phyloP scores from a whole-genome alignment of 2,797 vertebrate species.

The Xerus rutilus region DNA sequence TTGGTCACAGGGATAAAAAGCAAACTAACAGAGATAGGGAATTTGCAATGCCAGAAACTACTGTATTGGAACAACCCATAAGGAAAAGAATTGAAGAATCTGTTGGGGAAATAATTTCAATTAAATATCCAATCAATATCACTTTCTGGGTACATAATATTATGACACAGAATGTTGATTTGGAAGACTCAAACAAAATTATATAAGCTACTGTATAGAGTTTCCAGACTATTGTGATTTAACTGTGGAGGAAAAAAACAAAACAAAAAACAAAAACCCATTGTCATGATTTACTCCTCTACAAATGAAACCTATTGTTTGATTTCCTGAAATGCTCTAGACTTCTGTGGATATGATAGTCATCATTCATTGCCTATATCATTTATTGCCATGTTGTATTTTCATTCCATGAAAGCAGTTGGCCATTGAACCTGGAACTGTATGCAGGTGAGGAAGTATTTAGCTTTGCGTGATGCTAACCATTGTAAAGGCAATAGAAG shows the following conservation, averaged over 20 bases:
- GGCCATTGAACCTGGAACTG: no score
- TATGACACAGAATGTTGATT: not conserved
- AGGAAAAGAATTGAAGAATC: not conserved
- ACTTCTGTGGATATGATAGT: fast-evolving
- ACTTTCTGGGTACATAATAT: not conserved
- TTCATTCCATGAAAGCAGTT: not conserved
- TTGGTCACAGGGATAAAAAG: no score
- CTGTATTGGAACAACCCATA: not conserved
- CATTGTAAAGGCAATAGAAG: fast-evolving
- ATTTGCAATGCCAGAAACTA: not conserved
- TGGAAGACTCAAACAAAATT: not conserved
- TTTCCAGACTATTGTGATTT: not conserved
- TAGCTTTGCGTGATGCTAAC: not conserved
- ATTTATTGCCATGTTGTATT: not conserved
- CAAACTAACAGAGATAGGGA: not conserved
- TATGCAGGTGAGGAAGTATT: not conserved
- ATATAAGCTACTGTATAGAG: not conserved
- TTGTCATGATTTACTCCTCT: not conserved
- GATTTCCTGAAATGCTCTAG: not conserved
- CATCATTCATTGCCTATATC: not conserved
- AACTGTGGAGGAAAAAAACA: not conserved
- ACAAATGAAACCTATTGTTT: not conserved
- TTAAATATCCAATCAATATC: not conserved
- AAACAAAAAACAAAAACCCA: not conserved
- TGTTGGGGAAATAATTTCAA: not conserved